Evolutionary conservation across 2,888 invertebrate genomes (phyloP), one percentile per base, ranked within the genome.

Genomic region (Colostygia pectinataria): DNA sequence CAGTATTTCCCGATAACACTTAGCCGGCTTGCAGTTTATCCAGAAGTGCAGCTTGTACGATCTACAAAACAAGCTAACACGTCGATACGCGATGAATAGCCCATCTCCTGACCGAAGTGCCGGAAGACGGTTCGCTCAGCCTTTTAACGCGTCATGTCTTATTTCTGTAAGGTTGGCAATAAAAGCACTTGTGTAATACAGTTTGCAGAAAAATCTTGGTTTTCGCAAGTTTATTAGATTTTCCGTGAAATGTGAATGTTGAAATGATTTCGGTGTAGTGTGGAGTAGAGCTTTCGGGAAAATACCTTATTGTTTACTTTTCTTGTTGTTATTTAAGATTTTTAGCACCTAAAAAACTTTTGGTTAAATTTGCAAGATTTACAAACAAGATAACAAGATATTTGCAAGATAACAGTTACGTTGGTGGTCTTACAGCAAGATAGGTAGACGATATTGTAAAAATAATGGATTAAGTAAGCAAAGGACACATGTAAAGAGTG

Each of bases 1-100:
- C 10, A 7, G 27, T 13, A 1, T n/a, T 14, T 9, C 8, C 27
- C 9, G 8, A 14, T 37, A 24, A 20, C 6, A 14, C 13, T n/a
- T 20, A 12, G 0, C 7, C 4, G 8, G 23, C 6, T 20, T 12
- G 6, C 6, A 14, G 33, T 27, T 15, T 23, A 27, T 23, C 28
- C 24, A 38, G 32, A 9, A 36, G n/a, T 40, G 50, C 40, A 59
- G 55, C 66, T 57, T 61, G 55, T 55, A 64, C 57, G 49, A 57
- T 57, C 57, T 55, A 40, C 36, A 44, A 59, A 42, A 58, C 64
- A 55, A 43, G 57, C 63, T 58, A 59, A 52, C 55, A 52, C 63
- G 71, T 77, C 81, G 74, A 82, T 81, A 68, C 72, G 48, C 64
- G 72, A 82, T 78, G 81, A 82, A 82, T 82, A 66, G 78, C 66